Base-by-base conservation (phyloP, 2,797 vertebrate species). In the Vultur gryphus region DNA sequence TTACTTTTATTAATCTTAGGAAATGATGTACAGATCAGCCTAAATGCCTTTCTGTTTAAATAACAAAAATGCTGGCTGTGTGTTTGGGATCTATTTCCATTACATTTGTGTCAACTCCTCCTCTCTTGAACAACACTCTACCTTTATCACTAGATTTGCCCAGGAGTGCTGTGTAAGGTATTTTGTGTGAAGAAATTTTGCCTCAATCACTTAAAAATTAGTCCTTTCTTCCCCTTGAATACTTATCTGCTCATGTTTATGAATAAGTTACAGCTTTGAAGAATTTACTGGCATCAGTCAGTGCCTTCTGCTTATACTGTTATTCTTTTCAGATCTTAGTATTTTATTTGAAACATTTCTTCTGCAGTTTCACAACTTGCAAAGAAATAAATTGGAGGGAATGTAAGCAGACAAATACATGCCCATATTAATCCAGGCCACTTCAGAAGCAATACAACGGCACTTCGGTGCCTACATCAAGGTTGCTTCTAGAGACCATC, bases 161-260 rank as follows among this genome's bases (percentile, higher is more conserved):
- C 24, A 13, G 43, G 21, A 94, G 66, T 0, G 2, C 46, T 18
- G 37, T n/a, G 6, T 25, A 23, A 64, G n/a, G 8, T 18, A 57
- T 19, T 76, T 43, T 29, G 67, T 10, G 43, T 19, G 21, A 70
- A 72, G 65, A 66, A 75, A 66, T 62, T 91, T 73, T 72, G 55
- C 69, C 57, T 87, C 89, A 80, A 51, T 82, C 88, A n/a, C 75
- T 87, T 79, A 66, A 65, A 54, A 93, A 94, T 88, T 66, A 85
- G 84, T 49, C 75, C 73, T 88, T 91, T 88, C 72, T 77, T 69
- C 76, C 89, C 86, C 52, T 54, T 54, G 72, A 87, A 84, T 69
- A 65, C 75, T 93, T 84, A 44, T 58, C 81, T 62, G 44, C 84
- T 91, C 91, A 84, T 90, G 86, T 92, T 95, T 96, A 88, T 90